These are phyloP conservation scores for Ceratina japonica DNA, from an alignment of 1,140 invertebrate genomes.

Conservation along the genomic window DNA sequence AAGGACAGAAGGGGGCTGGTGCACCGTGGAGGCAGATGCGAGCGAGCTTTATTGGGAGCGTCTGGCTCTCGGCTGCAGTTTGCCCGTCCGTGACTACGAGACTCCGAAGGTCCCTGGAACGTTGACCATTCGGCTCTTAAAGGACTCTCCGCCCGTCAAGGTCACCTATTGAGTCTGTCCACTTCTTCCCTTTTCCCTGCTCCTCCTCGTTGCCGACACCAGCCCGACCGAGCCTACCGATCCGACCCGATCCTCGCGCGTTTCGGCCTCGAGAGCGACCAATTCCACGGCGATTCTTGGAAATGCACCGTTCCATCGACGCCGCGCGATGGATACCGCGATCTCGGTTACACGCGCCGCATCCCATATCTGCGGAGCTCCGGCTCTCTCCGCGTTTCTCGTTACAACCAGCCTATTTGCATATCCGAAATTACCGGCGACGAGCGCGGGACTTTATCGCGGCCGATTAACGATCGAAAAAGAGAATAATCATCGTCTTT, in stretches of 20 bases:
- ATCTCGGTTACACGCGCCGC: no score
- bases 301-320: slow-evolving; percentile 1
- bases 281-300: slow-evolving; percentile 16
- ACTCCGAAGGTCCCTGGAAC: slow-evolving; percentile 73
- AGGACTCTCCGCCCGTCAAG: slow-evolving; percentile 69
- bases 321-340: no score
- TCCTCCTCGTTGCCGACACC: neutral
- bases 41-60: slow-evolving; percentile 70
- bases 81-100: slow-evolving; percentile 71
- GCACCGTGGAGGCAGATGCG: slow-evolving; percentile 58
- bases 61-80: slow-evolving; percentile 69
- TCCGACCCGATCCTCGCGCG: slow-evolving; percentile 17
- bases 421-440: no score
- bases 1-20: slow-evolving; percentile 15
- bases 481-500: no score
- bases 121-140: slow-evolving; percentile 73
- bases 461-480: no score
- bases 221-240: no score
- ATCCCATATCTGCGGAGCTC: no score
- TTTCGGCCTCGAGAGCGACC: slow-evolving; percentile 15
- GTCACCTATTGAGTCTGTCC: slow-evolving; percentile 66
- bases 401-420: no score
- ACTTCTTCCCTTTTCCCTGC: slow-evolving; percentile 40
- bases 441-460: no score
- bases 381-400: no score